Base-by-base conservation (phyloP, 2,797 vertebrate genomes). In the Decapterus maruadsi region DNA sequence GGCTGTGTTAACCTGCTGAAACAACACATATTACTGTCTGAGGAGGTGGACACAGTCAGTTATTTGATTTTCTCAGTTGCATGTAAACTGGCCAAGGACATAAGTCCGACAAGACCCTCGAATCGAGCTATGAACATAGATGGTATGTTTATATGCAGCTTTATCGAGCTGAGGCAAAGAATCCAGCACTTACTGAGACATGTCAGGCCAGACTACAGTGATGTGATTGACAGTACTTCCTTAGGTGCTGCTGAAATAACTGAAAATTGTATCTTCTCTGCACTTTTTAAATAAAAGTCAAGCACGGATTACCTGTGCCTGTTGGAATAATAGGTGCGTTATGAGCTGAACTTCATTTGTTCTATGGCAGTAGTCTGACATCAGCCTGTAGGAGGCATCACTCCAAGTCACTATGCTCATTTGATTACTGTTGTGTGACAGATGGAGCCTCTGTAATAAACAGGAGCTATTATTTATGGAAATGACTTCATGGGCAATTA, bases 401-500 rank as follows among this genome's bases (percentile, higher is more conserved):
- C 64, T 90, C 90, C 89, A 78, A 86, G 86, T 84, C 75, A 67
- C 31, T 57, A 55, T 68, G 71, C 77, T 89, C 78, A 77, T 91
- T 88, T 90, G 89, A 93, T 92, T 87, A 89, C 68, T 82, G 75
- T 68, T 60, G 72, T 81, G 72, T 85, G 84, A 85, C 86, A 90
- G 88, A 91, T 83, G 82, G 86, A 59, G 59, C 79, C 59, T 72
- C 54, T 53, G 81, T 68, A 88, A 89, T 86, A 85, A 93, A 87
- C 83, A 75, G 68, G 60, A 87, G 82, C 56, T 83, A 77, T 93
- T 91, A 92, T 91, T 93, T 89, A 92, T 90, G 89, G 86, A 91
- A 93, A 93, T 91, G 29, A 75, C 85, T 90, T 90, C 85, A 90
- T 70, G 79, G 78, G 70, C 75, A 93, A 92, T 94, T 93, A 92